These are phyloP conservation scores for Podargus strigoides DNA, from an alignment of 2,797 vertebrate species.

Conservation along the genomic window DNA sequence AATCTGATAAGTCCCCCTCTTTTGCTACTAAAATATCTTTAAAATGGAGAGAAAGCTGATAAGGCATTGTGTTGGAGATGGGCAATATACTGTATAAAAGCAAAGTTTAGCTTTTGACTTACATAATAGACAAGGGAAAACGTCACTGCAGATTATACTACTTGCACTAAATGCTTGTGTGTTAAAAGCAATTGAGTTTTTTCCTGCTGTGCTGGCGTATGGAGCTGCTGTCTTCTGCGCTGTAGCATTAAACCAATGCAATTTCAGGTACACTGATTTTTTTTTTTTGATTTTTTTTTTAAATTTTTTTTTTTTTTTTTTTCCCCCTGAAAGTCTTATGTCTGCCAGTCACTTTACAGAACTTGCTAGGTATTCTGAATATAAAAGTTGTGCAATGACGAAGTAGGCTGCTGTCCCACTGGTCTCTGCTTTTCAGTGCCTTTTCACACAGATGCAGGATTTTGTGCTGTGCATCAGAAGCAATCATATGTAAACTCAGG, in stretches of 20 bases:
- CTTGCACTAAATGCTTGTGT: slow-evolving; percentile 41
- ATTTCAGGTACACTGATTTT: neutral
- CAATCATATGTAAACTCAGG: neutral
- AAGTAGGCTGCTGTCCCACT: neutral
- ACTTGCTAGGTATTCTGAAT: neutral
- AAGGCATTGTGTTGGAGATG: neutral
- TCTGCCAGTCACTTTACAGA: neutral
- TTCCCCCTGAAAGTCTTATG: neutral
- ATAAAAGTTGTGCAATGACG: neutral
- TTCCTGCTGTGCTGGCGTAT: neutral
- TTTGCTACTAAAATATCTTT: neutral
- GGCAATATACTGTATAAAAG: neutral
- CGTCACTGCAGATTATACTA: slow-evolving; percentile 12
- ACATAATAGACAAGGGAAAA: slow-evolving; percentile 23
- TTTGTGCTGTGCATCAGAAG: neutral
- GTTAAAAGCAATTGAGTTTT: slow-evolving; percentile 32
- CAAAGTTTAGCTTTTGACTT: slow-evolving; percentile 27
- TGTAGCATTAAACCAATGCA: neutral
- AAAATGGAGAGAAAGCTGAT: neutral
- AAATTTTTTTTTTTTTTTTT: neutral
- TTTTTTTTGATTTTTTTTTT: no score
- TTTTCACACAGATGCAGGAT: neutral
- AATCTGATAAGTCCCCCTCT: neutral
- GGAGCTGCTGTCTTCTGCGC: neutral
- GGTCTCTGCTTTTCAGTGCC: neutral